Conservation (phyloP, 2,797 vertebrate genomes). For the Pachyuromys duprasi region DNA sequence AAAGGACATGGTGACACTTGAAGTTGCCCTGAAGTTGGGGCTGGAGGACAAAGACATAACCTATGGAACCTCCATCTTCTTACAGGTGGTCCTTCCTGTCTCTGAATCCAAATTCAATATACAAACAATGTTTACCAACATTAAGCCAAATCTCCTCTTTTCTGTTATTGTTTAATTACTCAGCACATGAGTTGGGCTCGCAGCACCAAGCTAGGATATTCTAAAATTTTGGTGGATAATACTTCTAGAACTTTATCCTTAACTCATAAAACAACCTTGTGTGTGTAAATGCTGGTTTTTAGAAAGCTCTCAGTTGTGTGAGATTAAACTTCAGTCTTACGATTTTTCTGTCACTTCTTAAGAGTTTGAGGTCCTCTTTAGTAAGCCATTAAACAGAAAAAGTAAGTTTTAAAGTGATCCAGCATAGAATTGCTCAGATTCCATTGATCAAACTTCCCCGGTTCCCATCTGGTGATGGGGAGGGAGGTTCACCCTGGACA, state of each 20-base stretch:
- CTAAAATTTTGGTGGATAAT: neutral
- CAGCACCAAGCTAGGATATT: neutral
- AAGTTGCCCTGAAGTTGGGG: neutral
- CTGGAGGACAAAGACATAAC: neutral
- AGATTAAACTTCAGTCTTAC: neutral
- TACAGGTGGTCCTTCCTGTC: neutral
- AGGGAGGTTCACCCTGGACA: neutral
- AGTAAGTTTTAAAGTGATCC: neutral
- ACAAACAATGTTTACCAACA: neutral
- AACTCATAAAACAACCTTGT: neutral
- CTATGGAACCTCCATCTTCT: neutral
- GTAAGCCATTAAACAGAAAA: neutral
- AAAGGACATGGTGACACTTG: constrained; percentile 37
- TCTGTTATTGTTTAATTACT: neutral
- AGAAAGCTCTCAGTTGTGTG: neutral
- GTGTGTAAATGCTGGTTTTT: neutral
- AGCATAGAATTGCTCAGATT: neutral
- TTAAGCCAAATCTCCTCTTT: neutral
- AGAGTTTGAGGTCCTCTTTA: neutral
- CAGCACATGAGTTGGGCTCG: neutral
- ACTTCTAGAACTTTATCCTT: neutral
- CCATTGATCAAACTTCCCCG: neutral
- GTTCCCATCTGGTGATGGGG: neutral
- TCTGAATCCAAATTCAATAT: neutral
- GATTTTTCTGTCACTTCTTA: neutral